Evolutionary conservation across 2,888 invertebrate genomes (phyloP), one percentile per base, ranked within the genome.

Genomic region (Linyphia triangularis): DNA sequence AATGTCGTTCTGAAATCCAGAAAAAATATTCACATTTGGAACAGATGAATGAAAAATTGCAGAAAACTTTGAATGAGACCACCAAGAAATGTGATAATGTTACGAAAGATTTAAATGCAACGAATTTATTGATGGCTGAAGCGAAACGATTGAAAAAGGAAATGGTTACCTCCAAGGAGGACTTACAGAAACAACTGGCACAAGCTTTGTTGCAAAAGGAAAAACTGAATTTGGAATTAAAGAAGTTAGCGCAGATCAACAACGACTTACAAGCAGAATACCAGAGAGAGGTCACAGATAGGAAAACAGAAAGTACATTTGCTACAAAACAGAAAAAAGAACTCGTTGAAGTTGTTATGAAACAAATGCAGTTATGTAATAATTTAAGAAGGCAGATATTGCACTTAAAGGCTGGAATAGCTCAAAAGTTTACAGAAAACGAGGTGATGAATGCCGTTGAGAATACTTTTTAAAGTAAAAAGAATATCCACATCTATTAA

Each of bases 341-440:
- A 6, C 30, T 88, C 13, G 19, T 30, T 5, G 43, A 61, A 19
- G 82, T 65, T 1, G 61, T 88, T 0, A 83, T 26, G 6, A 88
- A 88, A 33, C 88, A 88, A 43, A 83, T 83, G 77, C 69, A 77
- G 10, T 65, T 88, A 1, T 43, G 61, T 16, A 30, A 28, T 26
- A 88, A 88, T 33, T 70, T 88, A 37, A 82, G 51, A n/a, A 75
- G 88, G 7, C 88, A 88, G n/a, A n/a, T 81, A 24, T 16, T 88
- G 67, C 86, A 88, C n/a, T 37, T 75, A 2, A 79, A 81, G 40
- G 81, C 79, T 24, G 86, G 57, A 2, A 28, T 57, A 7, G 57
- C 67, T 7, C 16, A 79, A 40, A 69, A 67, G n/a, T 33, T 69
- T 16, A 37, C 81, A 0, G 81, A 88, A n/a, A 51, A 82, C 24